Evolutionary conservation across 2,797 vertebrate genomes (phyloP).

Genomic region (Sciaenops ocellatus): DNA sequence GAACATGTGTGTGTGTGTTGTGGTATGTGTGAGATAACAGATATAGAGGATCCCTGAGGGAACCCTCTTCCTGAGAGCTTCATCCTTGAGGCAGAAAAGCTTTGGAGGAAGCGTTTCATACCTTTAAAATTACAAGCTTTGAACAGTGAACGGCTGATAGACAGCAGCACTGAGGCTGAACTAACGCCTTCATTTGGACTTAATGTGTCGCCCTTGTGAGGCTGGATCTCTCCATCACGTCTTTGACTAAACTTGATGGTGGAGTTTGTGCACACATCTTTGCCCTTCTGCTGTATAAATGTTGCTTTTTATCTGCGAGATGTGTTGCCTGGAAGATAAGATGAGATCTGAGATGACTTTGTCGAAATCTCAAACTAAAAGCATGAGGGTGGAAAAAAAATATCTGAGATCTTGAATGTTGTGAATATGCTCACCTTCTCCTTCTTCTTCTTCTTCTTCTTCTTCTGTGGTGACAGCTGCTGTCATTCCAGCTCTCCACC

Average conservation of each 20-base stretch:
- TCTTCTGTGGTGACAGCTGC: conserved; percentile 23
- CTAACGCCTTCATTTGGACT: conserved; percentile 63
- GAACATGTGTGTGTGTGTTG: conserved; percentile 37
- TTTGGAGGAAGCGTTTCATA: conserved; percentile 59
- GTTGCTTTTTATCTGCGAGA: conserved; percentile 52
- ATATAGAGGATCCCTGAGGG: conserved; percentile 57
- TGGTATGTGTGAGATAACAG: conserved; percentile 55
- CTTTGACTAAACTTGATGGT: conserved; percentile 52
- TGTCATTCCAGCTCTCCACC: conserved; percentile 43
- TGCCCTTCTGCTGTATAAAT: conserved; percentile 56
- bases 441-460: neutral
- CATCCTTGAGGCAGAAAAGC: conserved; percentile 61
- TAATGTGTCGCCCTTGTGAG: conserved; percentile 33
- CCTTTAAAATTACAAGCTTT: conserved; percentile 63
- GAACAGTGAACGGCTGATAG: conserved; percentile 57
- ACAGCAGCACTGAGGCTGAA: conserved; percentile 59
- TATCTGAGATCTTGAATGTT: conserved; percentile 14
- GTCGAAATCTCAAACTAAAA: conserved; percentile 41
- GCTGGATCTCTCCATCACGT: conserved; percentile 30
- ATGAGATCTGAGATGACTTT: conserved; percentile 51
- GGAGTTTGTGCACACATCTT: conserved; percentile 37
- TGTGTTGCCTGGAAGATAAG: conserved; percentile 54
- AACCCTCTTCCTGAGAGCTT: conserved; percentile 52
- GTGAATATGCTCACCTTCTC: conserved; percentile 7
- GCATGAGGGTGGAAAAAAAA: conserved; percentile 7